Percentiles rank a stretch among this genome's conserved stretches.
phyloP scores from a whole-genome alignment of 2,888 invertebrate species.

The Portevinia maculata region DNA sequence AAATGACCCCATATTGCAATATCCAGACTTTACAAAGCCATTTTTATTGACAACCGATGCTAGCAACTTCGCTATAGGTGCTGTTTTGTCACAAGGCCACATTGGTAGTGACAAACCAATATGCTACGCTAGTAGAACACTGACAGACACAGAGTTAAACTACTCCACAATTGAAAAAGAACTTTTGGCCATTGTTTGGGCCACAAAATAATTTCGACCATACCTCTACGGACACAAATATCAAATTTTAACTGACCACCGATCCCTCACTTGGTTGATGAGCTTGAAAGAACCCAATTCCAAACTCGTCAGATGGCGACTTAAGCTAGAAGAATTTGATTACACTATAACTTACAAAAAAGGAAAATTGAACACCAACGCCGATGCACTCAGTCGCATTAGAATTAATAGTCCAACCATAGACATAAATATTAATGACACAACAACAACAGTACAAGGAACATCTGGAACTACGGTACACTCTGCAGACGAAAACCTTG shows the following conservation, averaged over 20 bases:
- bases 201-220: no score
- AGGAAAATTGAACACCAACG: conserved; percentile 45
- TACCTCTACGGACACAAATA: no score
- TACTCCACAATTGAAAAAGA: conserved; percentile 66
- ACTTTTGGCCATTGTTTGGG: conserved; percentile 79
- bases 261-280: conserved; percentile 75
- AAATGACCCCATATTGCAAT: conserved; percentile 57
- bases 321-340: no score
- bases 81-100: conserved; percentile 55
- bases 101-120: conserved; percentile 53
- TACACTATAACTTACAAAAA: conserved; percentile 58
- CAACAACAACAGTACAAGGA: background rate
- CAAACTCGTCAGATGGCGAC: no score
- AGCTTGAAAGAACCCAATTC: no score
- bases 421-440: conserved; percentile 6
- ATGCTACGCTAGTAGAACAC: conserved; percentile 52
- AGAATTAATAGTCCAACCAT: conserved; percentile 10
- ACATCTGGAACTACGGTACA: conserved; percentile 43
- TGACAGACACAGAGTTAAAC: conserved; percentile 37
- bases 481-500: conserved; percentile 60
- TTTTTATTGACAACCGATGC: conserved; percentile 68
- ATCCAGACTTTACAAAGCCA: conserved; percentile 52
- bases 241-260: conserved; percentile 81
- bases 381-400: conserved; percentile 64
- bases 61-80: conserved; percentile 59